A percentile compares a stretch with the other conserved stretches of the same genome.
Conservation (phyloP, 1,140 invertebrate genomes). For the Paraescarpia echinospica region DNA sequence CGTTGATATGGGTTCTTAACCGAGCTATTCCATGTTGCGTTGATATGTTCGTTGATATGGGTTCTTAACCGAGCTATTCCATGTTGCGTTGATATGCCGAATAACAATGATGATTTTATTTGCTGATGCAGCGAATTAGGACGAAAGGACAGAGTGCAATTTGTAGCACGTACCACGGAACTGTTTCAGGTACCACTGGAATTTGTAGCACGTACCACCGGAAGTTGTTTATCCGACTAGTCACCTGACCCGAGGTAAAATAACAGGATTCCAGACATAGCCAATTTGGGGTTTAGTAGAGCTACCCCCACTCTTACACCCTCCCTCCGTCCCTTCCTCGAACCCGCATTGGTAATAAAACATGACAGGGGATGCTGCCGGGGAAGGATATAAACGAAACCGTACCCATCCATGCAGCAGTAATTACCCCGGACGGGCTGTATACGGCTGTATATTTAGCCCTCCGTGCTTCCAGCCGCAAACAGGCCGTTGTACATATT, state of each 20-base stretch:
- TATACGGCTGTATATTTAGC: background rate
- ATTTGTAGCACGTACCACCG: too few species aligned
- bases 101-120: too few species aligned
- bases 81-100: too few species aligned
- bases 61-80: too few species aligned
- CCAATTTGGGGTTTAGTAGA: background rate
- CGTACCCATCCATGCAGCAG: background rate
- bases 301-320: background rate
- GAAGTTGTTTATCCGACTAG: too few species aligned
- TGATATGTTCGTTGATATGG: too few species aligned
- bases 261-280: background rate
- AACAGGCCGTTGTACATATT: background rate
- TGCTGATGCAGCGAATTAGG: too few species aligned
- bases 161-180: too few species aligned
- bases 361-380: background rate
- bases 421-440: background rate
- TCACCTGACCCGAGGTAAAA: background rate
- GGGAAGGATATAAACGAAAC: background rate
- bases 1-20: too few species aligned
- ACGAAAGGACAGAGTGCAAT: too few species aligned
- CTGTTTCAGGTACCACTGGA: too few species aligned
- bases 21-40: too few species aligned
- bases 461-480: background rate
- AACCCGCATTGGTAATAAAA: background rate
- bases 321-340: background rate